Conservation (phyloP, 2,113 vertebrate genomes). For the Spheniscus mendiculus region DNA sequence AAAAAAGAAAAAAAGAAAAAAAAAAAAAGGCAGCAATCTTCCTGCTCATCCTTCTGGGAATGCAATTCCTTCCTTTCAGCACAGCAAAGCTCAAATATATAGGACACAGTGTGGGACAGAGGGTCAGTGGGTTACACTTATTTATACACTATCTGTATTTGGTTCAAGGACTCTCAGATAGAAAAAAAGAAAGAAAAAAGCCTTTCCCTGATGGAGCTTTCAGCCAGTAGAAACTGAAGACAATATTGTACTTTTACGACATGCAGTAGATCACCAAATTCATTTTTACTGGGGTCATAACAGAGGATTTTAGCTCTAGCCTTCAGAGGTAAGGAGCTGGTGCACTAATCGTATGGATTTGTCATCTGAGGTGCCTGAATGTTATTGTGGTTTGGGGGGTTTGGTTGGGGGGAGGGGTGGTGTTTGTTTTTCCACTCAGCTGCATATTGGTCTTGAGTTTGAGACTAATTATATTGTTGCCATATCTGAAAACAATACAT, state of each 20-base stretch:
- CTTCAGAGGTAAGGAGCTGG: neutral
- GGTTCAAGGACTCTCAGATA: slow-evolving; percentile 54
- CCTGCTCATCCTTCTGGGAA: neutral
- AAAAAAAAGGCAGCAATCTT: neutral
- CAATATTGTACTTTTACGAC: slow-evolving; percentile 32
- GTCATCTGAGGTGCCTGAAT: neutral
- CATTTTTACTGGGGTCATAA: slow-evolving; percentile 41
- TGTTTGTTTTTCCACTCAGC: neutral
- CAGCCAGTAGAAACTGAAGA: neutral
- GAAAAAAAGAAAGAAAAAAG: slow-evolving; percentile 16
- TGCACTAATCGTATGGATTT: neutral
- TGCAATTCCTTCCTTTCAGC: slow-evolving; percentile 7
- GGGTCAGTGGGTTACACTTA: slow-evolving; percentile 58
- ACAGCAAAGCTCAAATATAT: slow-evolving; percentile 37
- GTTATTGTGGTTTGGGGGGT: accelerated
- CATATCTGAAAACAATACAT: neutral
- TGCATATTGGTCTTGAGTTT: neutral
- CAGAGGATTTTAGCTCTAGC: slow-evolving; percentile 8
- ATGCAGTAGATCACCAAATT: slow-evolving; percentile 34
- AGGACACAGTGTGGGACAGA: slow-evolving; percentile 47
- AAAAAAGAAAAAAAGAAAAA: too few relatives aligned
- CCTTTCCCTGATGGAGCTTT: neutral
- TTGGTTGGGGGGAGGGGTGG: too few relatives aligned
- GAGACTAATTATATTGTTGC: neutral
- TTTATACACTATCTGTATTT: slow-evolving; percentile 51